Base-by-base conservation (phyloP, 2,797 vertebrate genomes). In the Thaleichthys pacificus region DNA sequence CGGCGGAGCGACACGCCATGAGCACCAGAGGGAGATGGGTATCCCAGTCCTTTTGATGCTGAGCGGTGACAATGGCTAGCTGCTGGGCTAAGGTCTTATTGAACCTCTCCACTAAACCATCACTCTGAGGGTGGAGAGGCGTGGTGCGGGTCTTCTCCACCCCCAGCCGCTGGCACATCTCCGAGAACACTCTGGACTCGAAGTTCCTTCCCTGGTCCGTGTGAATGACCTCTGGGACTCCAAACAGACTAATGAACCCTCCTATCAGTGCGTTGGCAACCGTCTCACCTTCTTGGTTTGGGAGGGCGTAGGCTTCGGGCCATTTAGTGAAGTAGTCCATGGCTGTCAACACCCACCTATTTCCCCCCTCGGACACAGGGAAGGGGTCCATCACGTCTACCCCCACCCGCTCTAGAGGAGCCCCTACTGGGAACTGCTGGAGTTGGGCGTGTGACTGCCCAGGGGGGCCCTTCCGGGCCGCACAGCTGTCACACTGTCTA, bases 251-350 rank as follows among this genome's bases (percentile, higher is more conserved):
- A 38, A 78, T 38, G 65, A 73, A 49, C 5, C 72, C 72, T 35
- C 54, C 38, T 15, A 68, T 1, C 35, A 54, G 64, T 1, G 38
- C 42, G 30, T 72, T 22, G 1, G 15, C 63, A 5, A 78, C n/a
- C 0, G 64, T 78, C 49, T 47, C 69, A 1, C 61, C 65, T 5
- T 78, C 76, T 9, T 80, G 68, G 22, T 74, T 38, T 0, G 22
- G 74, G 0, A 74, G 8, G 0, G 54, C 19, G 22, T 77, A 71
- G 3, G 66, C 75, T 3, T 72, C 70, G 0, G 66, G 35, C 70
- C 67, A 68, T 17, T 67, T 70, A 0, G 67, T 73, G 5, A 75
- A 69, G 2, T 72, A 75, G 47, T 79, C 62, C 22, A 73, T 79
- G 0, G 22, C 58, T 4, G 15, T 57, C 8, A 73, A 49, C 3